Conservation (phyloP, 1,140 invertebrate genomes). For the Maniola jurtina region DNA sequence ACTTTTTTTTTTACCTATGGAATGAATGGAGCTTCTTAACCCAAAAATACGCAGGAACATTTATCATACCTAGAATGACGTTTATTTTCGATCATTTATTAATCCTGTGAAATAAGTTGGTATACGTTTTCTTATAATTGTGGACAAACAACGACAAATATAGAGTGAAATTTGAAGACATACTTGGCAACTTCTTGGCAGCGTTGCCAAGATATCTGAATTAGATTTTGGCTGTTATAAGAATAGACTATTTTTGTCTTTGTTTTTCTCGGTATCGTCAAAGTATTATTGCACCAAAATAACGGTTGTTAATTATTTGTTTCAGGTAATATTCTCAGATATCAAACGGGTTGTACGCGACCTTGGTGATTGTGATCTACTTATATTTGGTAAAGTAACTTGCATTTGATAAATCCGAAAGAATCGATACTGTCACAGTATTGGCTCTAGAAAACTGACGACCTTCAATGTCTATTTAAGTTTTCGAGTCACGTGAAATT, state of each 20-base stretch:
- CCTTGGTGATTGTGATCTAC: neutral
- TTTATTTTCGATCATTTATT: neutral
- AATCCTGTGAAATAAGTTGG: neutral
- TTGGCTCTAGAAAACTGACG: no score
- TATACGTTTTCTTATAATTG: neutral
- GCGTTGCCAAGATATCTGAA: neutral
- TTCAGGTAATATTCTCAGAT: conserved; percentile 15
- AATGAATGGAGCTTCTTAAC: no score
- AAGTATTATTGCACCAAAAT: neutral
- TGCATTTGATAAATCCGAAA: no score
- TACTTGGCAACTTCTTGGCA: neutral
- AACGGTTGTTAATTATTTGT: conserved; percentile 8
- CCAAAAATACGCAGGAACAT: no score
- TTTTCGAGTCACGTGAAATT: no score
- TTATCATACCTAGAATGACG: no score
- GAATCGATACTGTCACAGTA: no score
- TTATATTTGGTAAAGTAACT: neutral
- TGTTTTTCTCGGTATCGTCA: neutral
- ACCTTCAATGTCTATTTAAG: no score
- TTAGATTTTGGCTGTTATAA: neutral
- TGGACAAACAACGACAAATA: neutral
- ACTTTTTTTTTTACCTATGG: no score
- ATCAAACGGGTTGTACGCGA: neutral
- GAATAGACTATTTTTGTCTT: neutral
- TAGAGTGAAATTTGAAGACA: neutral